phyloP scores from a whole-genome alignment of 2,113 vertebrate species.

The Murina feae region DNA sequence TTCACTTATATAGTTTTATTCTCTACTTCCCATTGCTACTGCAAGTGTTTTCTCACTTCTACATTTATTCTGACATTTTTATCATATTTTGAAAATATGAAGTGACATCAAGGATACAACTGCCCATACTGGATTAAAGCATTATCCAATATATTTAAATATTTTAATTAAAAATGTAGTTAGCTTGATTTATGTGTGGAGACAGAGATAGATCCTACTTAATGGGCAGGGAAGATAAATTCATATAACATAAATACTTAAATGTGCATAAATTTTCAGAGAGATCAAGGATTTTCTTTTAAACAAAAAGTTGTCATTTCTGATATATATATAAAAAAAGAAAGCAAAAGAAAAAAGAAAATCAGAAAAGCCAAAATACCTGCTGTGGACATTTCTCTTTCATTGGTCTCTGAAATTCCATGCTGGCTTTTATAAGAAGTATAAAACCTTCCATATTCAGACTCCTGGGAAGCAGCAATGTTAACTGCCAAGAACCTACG shows the following conservation, averaged over 20 bases:
- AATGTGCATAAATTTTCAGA: background rate
- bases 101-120: background rate
- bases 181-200: background rate
- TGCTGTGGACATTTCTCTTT: constrained; percentile 3
- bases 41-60: background rate
- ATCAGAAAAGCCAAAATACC: background rate
- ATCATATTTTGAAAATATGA: constrained; percentile 15
- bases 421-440: background rate
- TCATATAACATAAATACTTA: background rate
- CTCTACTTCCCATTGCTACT: background rate
- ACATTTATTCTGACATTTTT: background rate
- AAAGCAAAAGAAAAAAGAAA: background rate
- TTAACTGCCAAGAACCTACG: background rate
- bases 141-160: background rate
- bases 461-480: constrained; percentile 22
- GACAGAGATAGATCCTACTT: background rate
- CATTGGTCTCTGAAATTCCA: background rate
- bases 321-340: background rate
- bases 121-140: background rate
- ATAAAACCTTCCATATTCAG: background rate
- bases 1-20: background rate
- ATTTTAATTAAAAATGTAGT: background rate
- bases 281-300: background rate
- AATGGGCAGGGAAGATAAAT: background rate
- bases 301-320: constrained; percentile 1